Evolutionary conservation across 2,797 vertebrate species (phyloP).

Genomic region (Phoebastria nigripes): DNA sequence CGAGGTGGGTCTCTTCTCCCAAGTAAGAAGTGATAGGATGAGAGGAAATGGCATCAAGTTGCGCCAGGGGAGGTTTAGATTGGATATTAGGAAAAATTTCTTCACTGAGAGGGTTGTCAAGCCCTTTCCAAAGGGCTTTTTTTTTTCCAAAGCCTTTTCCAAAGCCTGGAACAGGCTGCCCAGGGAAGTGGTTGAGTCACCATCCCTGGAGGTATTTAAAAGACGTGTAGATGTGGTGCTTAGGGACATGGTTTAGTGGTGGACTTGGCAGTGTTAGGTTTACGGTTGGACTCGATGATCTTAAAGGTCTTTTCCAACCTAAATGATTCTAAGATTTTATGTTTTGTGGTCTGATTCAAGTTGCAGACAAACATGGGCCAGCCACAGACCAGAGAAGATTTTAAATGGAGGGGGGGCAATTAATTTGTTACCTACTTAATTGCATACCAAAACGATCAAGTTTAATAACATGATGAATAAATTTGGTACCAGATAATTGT

Average conservation of each 20-base stretch:
- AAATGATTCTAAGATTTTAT: not conserved
- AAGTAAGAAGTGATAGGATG: not conserved
- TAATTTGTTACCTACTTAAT: not conserved
- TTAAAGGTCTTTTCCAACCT: not conserved
- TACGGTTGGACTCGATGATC: not conserved
- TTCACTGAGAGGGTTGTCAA: not conserved
- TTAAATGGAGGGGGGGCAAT: not conserved
- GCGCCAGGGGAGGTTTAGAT: not conserved
- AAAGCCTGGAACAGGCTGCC: not conserved
- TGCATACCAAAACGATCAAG: not conserved
- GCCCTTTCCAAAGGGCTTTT: too few relatives aligned
- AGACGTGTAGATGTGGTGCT: not conserved
- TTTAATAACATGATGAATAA: not conserved
- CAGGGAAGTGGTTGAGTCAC: not conserved
- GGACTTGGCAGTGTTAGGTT: not conserved
- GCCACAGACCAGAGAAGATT: not conserved
- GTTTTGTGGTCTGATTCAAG: not conserved
- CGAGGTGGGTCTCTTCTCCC: not conserved
- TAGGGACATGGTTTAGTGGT: not conserved
- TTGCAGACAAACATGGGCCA: not conserved
- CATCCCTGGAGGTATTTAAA: not conserved
- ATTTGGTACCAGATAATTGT: not conserved
- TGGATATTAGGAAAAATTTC: not conserved
- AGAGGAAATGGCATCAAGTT: not conserved
- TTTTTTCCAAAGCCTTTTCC: too few relatives aligned